Conservation (phyloP, 1,140 invertebrate genomes). For the Pentalonia nigronervosa region DNA sequence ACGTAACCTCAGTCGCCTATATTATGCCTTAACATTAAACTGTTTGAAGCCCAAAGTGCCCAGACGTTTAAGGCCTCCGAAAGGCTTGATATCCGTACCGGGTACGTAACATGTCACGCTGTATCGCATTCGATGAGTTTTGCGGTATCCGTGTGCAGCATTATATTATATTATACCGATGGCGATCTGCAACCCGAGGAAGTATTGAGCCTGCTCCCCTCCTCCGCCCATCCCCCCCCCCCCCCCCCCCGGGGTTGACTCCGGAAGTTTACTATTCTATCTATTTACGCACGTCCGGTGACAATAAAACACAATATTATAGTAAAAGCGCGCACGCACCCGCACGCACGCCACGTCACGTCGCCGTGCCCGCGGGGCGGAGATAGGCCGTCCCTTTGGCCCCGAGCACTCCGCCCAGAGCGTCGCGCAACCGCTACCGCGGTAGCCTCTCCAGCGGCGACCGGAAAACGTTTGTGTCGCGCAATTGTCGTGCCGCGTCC, state of each 20-base stretch:
- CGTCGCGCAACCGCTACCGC: conserved; percentile 57
- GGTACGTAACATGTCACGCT: too few relatives aligned
- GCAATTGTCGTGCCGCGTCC: conserved; percentile 42
- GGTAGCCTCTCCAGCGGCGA: conserved; percentile 45
- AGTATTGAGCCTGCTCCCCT: background rate
- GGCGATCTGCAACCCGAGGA: too few relatives aligned
- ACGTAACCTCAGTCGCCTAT: background rate
- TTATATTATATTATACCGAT: background rate
- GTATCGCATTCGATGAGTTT: background rate
- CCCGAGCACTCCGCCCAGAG: conserved; percentile 56
- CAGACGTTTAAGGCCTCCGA: too few relatives aligned
- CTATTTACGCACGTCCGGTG: background rate
- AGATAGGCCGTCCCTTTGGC: conserved; percentile 55
- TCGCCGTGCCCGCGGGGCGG: conserved; percentile 38
- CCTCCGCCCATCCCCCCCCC: too few relatives aligned
- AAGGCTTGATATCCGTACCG: background rate
- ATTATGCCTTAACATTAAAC: background rate
- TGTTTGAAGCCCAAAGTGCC: background rate
- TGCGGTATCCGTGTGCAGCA: background rate
- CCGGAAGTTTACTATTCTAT: background rate
- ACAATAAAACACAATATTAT: conserved; percentile 6
- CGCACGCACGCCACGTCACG: background rate
- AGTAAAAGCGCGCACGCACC: background rate
- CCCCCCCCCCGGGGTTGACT: background rate
- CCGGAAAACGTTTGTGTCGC: conserved; percentile 45